Conservation (phyloP, 2,797 vertebrate genomes). For the Centroberyx gerrardi region DNA sequence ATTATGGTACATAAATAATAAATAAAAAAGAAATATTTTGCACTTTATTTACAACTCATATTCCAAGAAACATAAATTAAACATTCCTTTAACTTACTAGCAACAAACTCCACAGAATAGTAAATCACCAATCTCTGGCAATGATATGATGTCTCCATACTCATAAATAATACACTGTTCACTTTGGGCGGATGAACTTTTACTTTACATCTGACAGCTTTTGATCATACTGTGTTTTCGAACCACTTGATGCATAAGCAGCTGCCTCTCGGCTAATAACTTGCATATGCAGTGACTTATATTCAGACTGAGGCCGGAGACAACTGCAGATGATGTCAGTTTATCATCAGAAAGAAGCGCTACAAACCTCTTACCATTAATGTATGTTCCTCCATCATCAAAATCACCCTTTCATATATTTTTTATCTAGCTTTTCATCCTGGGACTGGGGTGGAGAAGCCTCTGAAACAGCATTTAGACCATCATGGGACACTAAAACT, state of each 20-base stretch:
- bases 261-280: slow-evolving; percentile 1
- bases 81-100: slow-evolving; percentile 88
- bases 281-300: slow-evolving; percentile 9
- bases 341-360: not conserved
- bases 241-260: not conserved
- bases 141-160: slow-evolving; percentile 34
- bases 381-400: not conserved
- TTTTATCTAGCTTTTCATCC: too few species aligned
- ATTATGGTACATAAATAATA: slow-evolving; percentile 90
- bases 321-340: not conserved
- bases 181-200: slow-evolving; percentile 20
- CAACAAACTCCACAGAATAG: slow-evolving; percentile 71
- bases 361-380: not conserved
- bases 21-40: slow-evolving; percentile 87
- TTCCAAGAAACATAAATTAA: slow-evolving; percentile 85
- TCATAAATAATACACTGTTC: slow-evolving; percentile 36
- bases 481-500: too few species aligned
- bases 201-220: slow-evolving; percentile 20
- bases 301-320: not conserved
- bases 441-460: too few species aligned
- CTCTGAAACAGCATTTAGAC: too few species aligned
- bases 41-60: slow-evolving; percentile 92
- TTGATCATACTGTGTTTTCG: not conserved
- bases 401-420: too few species aligned
- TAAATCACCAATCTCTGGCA: slow-evolving; percentile 49